A percentile compares a stretch with the other conserved stretches of the same genome.
Evolutionary conservation across 2,888 invertebrate genomes (phyloP).

Genomic region (Temnothorax unifasciatus): DNA sequence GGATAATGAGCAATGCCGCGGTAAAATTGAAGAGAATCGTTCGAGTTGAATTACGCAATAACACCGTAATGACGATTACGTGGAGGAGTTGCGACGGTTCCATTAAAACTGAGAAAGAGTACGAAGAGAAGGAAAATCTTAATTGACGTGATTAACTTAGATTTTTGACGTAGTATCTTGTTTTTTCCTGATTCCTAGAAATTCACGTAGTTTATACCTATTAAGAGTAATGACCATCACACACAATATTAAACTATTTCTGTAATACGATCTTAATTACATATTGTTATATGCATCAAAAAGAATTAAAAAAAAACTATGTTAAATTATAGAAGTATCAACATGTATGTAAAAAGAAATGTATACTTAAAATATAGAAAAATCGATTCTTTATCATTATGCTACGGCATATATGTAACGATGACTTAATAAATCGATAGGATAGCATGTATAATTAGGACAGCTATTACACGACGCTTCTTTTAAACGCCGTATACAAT

Average conservation of each 20-base stretch:
- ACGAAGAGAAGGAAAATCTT: not conserved
- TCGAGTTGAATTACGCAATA: slow-evolving; percentile 64
- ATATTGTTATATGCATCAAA: not conserved
- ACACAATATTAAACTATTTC: not conserved
- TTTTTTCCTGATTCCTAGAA: not conserved
- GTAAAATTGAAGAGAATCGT: slow-evolving; percentile 70
- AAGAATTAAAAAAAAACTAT: not conserved
- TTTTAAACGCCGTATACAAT: slow-evolving; percentile 11
- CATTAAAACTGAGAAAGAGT: not conserved
- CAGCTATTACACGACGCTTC: slow-evolving; percentile 7
- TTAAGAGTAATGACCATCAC: not conserved
- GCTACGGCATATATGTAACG: not conserved
- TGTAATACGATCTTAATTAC: not conserved
- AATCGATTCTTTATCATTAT: not conserved
- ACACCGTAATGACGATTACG: slow-evolving; percentile 51
- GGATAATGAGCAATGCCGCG: slow-evolving; percentile 66
- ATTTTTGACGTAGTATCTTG: not conserved
- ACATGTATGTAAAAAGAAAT: not conserved
- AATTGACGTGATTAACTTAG: slow-evolving; percentile 16
- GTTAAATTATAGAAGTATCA: not conserved
- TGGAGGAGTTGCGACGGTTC: slow-evolving; percentile 43
- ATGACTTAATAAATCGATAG: slow-evolving; percentile 4
- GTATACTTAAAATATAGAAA: not conserved
- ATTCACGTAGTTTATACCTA: not conserved
- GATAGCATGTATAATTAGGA: not conserved